A percentile compares a stretch with the other conserved stretches of the same genome.
Evolutionary conservation across 2,888 invertebrate genomes (phyloP).

Genomic region (Argyresthia albistria): DNA sequence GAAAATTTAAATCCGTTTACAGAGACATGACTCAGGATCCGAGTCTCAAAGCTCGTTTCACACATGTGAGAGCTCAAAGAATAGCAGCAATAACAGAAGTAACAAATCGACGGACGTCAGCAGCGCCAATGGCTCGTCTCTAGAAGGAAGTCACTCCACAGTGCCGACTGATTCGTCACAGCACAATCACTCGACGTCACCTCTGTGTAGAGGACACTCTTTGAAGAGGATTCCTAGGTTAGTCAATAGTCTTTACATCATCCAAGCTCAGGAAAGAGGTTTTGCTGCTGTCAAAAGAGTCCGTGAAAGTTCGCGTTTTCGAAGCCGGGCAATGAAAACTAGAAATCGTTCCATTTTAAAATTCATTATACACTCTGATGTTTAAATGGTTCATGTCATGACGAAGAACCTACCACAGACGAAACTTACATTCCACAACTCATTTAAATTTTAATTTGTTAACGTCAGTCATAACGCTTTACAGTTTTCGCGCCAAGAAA

Average conservation of each 20-base stretch:
- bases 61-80: conserved; percentile 62
- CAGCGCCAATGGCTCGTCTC: conserved; percentile 47
- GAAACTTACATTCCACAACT: no score
- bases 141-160: conserved; percentile 54
- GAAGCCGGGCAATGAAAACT: no score
- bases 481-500: conserved; percentile 69
- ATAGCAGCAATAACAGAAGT: conserved; percentile 43
- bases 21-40: conserved; percentile 53
- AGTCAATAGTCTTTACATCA: neutral
- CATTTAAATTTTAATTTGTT: no score
- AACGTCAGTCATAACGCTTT: no score
- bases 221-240: conserved; percentile 64
- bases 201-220: conserved; percentile 65
- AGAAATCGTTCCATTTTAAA: no score
- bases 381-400: no score
- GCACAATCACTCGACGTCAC: conserved; percentile 70
- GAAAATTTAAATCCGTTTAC: conserved; percentile 9
- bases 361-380: no score
- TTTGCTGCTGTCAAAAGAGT: no score
- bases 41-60: conserved; percentile 54
- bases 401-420: no score
- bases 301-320: no score
- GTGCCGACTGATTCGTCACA: conserved; percentile 48
- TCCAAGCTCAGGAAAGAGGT: no score
- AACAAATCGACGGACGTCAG: conserved; percentile 63